Conservation (phyloP, 2,888 invertebrate species). For the Orthonychiurus folsomi region DNA sequence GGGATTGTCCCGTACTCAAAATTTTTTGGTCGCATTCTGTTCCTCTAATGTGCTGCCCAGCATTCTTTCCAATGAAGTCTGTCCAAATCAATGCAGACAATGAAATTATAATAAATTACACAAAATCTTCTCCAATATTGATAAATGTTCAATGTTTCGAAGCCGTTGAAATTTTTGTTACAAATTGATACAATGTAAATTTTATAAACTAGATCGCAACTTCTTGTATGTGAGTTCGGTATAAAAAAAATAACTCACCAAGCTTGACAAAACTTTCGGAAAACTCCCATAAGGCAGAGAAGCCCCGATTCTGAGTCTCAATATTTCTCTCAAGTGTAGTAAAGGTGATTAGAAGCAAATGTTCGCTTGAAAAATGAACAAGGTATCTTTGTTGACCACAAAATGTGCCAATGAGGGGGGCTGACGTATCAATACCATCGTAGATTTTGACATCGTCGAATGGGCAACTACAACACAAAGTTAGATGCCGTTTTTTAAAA, state of each 20-base stretch:
- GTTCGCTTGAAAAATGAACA: conserved; percentile 88
- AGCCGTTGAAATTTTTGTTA: no score
- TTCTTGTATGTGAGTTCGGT: background rate
- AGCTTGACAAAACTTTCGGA: conserved; percentile 96
- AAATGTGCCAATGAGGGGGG: conserved; percentile 88
- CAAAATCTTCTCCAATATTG: no score
- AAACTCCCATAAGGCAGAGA: conserved; percentile 97
- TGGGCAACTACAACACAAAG: conserved; percentile 88
- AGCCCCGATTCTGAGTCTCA: conserved; percentile 94
- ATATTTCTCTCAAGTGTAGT: conserved; percentile 81
- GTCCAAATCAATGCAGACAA: background rate
- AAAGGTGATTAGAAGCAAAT: conserved; percentile 82
- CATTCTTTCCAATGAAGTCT: conserved; percentile 88
- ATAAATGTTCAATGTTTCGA: no score
- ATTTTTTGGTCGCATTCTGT: conserved; percentile 99
- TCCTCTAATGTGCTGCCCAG: conserved; percentile 89
- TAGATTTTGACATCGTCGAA: conserved; percentile 96
- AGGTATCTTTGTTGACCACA: conserved; percentile 81
- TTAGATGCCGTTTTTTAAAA: no score
- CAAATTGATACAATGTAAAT: no score
- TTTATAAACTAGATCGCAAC: background rate
- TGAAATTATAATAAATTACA: no score
- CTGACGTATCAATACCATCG: conserved; percentile 82
- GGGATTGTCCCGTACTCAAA: conserved; percentile 83
- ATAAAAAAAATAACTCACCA: conserved; percentile 54